Evolutionary conservation across 2,113 vertebrate genomes (phyloP).

Genomic region (Paramormyrops kingsleyae): DNA sequence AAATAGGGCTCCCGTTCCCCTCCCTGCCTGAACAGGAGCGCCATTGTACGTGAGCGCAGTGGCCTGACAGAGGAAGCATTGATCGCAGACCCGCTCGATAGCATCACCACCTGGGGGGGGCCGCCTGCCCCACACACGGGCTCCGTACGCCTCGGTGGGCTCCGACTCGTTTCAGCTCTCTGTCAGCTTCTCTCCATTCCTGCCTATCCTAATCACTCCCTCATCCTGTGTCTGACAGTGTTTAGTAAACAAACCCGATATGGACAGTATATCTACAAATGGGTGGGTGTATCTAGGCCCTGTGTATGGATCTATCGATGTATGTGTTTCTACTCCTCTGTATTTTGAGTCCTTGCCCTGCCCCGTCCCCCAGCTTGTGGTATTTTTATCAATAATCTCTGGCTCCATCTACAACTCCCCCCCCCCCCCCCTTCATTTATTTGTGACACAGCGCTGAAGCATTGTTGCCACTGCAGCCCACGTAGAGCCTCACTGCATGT

Average conservation of each 20-base stretch:
- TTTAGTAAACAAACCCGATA: not conserved
- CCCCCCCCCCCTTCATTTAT: not conserved
- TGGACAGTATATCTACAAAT: not conserved
- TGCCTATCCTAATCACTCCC: not conserved
- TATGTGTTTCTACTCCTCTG: not conserved
- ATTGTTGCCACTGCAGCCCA: too few relatives aligned
- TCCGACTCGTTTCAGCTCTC: not conserved
- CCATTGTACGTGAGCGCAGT: slow-evolving; percentile 11
- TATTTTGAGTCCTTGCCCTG: not conserved
- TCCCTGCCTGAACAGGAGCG: not conserved
- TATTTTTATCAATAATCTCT: not conserved
- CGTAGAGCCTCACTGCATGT: too few relatives aligned
- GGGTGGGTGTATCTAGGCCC: not conserved
- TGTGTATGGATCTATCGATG: not conserved
- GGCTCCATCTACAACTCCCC: not conserved
- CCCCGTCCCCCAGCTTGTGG: not conserved
- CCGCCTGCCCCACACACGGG: not conserved
- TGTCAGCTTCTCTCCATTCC: not conserved
- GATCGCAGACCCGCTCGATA: not conserved
- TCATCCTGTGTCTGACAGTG: not conserved
- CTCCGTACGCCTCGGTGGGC: not conserved
- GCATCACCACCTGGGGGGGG: not conserved
- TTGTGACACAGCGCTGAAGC: not conserved
- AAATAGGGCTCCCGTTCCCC: not conserved
- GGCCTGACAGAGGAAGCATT: slow-evolving; percentile 8